Percentiles rank a stretch among this genome's conserved stretches.
These are phyloP conservation scores for Dolichoris vasculosae DNA, from an alignment of 1,140 invertebrate species.

Conservation along the genomic window DNA sequence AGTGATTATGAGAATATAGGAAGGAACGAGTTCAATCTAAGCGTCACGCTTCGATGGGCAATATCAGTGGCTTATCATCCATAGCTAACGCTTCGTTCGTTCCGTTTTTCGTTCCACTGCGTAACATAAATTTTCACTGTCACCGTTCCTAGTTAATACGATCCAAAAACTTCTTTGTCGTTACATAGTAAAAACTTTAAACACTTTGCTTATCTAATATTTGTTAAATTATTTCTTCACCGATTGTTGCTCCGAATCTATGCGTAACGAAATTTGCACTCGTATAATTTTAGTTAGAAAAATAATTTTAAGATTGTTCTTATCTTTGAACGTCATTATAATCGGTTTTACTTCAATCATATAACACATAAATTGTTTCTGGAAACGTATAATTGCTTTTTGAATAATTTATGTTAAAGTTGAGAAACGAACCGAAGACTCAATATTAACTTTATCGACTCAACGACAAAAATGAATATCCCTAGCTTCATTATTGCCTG, in stretches of 20 bases:
- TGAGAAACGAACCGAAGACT: background rate
- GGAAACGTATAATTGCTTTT: background rate
- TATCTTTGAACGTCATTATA: background rate
- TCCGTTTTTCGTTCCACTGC: slow-evolving; percentile 26
- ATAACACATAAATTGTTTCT: background rate
- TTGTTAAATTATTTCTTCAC: background rate
- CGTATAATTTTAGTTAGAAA: background rate
- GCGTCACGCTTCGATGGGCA: slow-evolving; percentile 63
- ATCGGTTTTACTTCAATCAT: background rate
- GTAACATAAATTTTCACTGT: slow-evolving; percentile 59
- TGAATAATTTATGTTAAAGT: slow-evolving; percentile 19
- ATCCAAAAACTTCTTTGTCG: background rate
- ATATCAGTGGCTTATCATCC: slow-evolving; percentile 67
- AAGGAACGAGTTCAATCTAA: slow-evolving; percentile 66
- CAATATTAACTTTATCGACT: slow-evolving; percentile 38
- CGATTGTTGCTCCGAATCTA: background rate
- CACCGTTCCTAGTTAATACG: slow-evolving; percentile 19
- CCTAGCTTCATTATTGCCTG: slow-evolving; percentile 22
- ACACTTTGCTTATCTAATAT: background rate
- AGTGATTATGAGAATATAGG: slow-evolving; percentile 64
- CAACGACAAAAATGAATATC: slow-evolving; percentile 30
- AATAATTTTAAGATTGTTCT: background rate
- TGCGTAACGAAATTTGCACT: background rate
- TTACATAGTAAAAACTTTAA: background rate
- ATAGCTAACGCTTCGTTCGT: slow-evolving; percentile 40